These are phyloP conservation scores for Amphiprion ocellaris DNA, from an alignment of 2,113 vertebrate genomes.

Conservation along the genomic window DNA sequence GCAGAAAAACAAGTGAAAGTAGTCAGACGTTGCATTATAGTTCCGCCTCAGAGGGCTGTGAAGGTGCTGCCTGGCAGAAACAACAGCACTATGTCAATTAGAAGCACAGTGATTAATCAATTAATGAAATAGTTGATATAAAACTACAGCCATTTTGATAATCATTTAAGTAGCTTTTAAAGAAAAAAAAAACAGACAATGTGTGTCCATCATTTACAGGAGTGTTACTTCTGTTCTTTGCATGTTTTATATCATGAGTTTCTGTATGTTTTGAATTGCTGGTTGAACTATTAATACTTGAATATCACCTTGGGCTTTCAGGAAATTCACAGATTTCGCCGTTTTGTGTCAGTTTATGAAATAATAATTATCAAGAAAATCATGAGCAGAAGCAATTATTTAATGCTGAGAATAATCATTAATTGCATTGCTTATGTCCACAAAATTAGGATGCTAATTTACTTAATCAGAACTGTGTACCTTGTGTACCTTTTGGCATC, in stretches of 20 bases:
- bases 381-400: background rate
- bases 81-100: background rate
- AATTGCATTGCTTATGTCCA: background rate
- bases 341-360: background rate
- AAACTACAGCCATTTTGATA: background rate
- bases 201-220: background rate
- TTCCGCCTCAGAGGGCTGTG: background rate
- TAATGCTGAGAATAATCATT: background rate
- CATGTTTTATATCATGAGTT: background rate
- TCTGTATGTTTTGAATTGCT: no score
- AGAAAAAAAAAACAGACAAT: background rate
- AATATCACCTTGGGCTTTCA: no score
- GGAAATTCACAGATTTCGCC: no score
- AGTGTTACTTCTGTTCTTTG: background rate
- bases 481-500: background rate
- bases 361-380: background rate
- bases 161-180: background rate
- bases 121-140: background rate
- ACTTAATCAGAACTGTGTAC: background rate
- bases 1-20: background rate
- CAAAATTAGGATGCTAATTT: background rate
- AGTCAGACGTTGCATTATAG: slow-evolving; percentile 1
- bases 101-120: background rate
- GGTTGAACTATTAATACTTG: no score
- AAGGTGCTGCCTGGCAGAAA: background rate